Evolutionary conservation across 2,797 vertebrate species (phyloP).

Genomic region (Hirundo rustica): DNA sequence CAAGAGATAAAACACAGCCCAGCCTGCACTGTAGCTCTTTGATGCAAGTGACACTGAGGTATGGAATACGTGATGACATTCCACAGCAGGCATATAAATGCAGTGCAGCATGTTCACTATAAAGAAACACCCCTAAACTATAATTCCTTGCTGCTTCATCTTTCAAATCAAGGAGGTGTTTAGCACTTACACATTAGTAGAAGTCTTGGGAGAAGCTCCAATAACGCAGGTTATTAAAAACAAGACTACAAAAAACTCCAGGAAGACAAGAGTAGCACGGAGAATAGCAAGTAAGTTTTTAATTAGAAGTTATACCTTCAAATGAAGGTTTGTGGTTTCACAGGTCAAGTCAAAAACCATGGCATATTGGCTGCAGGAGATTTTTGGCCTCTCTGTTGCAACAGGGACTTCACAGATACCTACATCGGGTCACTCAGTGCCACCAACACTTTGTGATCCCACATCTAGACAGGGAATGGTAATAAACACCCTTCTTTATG

Average conservation of each 20-base stretch:
- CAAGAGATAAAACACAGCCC: background rate
- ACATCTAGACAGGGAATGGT: background rate
- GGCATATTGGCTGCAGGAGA: background rate
- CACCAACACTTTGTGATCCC: background rate
- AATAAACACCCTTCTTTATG: background rate
- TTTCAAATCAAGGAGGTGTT: background rate
- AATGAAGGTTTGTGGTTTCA: background rate
- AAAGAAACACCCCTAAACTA: background rate
- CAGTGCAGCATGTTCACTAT: background rate
- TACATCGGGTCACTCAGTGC: background rate
- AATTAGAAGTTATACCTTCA: background rate
- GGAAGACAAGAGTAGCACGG: background rate
- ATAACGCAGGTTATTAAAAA: background rate
- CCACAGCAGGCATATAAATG: background rate
- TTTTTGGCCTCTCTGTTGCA: background rate
- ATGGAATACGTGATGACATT: background rate
- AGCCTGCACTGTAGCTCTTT: background rate
- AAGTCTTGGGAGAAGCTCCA: background rate
- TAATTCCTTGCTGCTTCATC: background rate
- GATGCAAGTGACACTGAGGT: background rate
- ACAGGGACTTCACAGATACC: background rate
- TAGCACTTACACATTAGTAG: rapidly evolving
- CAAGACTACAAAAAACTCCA: background rate
- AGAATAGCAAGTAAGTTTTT: background rate
- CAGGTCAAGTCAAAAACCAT: background rate